phyloP scores from a whole-genome alignment of 2,797 vertebrate genomes.

The Cephalopachus bancanus region DNA sequence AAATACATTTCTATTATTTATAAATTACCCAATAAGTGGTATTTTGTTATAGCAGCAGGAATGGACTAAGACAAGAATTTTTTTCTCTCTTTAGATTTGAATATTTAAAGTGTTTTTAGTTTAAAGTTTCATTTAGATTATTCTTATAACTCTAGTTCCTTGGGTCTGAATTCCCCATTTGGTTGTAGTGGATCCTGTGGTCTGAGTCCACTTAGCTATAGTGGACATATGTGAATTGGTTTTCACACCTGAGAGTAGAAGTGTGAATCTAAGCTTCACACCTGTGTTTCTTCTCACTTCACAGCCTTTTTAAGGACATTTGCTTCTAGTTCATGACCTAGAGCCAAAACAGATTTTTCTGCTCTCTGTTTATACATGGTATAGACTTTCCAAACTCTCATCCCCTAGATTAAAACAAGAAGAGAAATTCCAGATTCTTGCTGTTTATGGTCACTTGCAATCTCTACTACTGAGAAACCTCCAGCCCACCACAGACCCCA shows the following conservation, averaged over 20 bases:
- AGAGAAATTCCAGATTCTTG: fast-evolving
- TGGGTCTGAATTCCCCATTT: fast-evolving
- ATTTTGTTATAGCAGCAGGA: background rate
- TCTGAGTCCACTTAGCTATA: fast-evolving
- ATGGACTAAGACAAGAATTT: background rate
- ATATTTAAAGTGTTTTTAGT: background rate
- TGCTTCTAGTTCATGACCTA: background rate
- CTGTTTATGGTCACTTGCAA: fast-evolving
- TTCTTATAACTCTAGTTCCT: background rate
- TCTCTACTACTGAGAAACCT: background rate
- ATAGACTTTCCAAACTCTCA: background rate
- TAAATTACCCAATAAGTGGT: background rate
- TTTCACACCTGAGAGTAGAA: fast-evolving
- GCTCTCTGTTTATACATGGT: background rate
- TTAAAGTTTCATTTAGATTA: background rate
- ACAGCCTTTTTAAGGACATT: background rate
- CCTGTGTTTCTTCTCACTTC: background rate
- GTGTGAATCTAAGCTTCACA: fast-evolving
- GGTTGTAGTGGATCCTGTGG: fast-evolving
- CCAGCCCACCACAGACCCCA: background rate
- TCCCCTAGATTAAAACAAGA: background rate
- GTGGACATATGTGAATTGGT: fast-evolving
- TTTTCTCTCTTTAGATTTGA: background rate
- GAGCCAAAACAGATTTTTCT: background rate
- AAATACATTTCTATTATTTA: background rate